Base-by-base conservation (phyloP, 2,797 vertebrate species). In the Gallirallus australis region DNA sequence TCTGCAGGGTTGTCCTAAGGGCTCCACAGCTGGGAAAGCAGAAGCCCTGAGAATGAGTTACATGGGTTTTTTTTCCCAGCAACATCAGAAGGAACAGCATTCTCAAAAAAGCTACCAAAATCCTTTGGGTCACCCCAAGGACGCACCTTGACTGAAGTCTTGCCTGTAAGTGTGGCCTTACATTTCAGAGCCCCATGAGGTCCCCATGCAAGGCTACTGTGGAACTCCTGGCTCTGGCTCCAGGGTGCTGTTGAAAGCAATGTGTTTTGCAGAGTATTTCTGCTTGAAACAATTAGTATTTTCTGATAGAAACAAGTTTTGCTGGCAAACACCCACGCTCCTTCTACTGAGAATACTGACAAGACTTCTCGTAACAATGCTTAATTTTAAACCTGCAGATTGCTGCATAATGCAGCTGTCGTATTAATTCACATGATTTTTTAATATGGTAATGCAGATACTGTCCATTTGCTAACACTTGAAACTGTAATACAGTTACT, bases 311-410 rank as follows among this genome's bases (percentile, higher is more conserved):
- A 87, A 83, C 21, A 33, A 56, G 30, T 73, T 92, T 80, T 0
- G 0, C 40, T 88, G 66, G 53, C 86, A 91, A 82, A 91, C 45
- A 71, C 56, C 83, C 60, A 82, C 18, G 1, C 16, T 75, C 17
- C 39, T 93, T 72, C 92, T 60, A 33, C 45, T 68, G 56, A 89
- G 56, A 80, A 89, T 47, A 82, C 48, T 61, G 75, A 70, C 52
- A 61, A 75, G 78, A 81, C 25, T 72, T 79, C 77, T 88, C 19
- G 37, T 30, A 91, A 90, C 37, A 89, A 64, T 54, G 56, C 45
- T 76, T 86, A 56, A 71, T 79, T 94, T 91, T 84, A 90, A 94
- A 94, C 9, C 52, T 72, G 25, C 73, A 48, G 63, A 76, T 88
- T 70, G 54, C 59, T 79, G 59, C 77, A 40, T 66, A 76, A 90